Evolutionary conservation across 2,113 vertebrate genomes (phyloP).

Genomic region (Pogona vitticeps): DNA sequence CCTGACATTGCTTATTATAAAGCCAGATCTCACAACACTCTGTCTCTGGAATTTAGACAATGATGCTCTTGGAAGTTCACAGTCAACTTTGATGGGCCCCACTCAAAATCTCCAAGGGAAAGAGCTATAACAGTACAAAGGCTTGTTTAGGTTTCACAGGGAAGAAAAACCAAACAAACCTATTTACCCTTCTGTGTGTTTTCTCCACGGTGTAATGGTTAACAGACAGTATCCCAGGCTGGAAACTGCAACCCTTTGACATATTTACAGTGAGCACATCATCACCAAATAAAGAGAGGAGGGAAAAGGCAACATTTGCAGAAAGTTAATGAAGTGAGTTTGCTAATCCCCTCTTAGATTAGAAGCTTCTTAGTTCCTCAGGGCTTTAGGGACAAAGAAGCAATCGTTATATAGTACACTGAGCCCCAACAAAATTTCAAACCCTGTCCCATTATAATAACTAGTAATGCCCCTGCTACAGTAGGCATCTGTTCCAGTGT

Average conservation of each 20-base stretch:
- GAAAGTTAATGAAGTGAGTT: slow-evolving; percentile 58
- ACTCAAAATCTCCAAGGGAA: background rate
- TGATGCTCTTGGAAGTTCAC: background rate
- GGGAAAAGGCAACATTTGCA: slow-evolving; percentile 39
- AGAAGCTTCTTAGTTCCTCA: slow-evolving; percentile 42
- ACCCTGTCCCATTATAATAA: slow-evolving; percentile 52
- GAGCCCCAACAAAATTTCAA: slow-evolving; percentile 57
- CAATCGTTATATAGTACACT: slow-evolving; percentile 43
- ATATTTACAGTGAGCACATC: slow-evolving; percentile 24
- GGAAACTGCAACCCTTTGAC: slow-evolving; percentile 1
- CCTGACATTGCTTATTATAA: background rate
- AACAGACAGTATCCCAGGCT: background rate
- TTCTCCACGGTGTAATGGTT: slow-evolving; percentile 8
- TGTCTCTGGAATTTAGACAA: background rate
- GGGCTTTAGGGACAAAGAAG: slow-evolving; percentile 4
- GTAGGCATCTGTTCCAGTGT: slow-evolving; percentile 59
- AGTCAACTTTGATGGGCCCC: background rate
- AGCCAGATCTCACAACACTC: background rate
- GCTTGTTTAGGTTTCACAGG: background rate
- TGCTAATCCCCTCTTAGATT: slow-evolving; percentile 49
- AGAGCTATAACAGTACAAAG: background rate
- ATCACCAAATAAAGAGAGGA: slow-evolving; percentile 17
- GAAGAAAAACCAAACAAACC: background rate
- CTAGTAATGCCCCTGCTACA: slow-evolving; percentile 58
- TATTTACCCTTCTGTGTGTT: background rate